Evolutionary conservation across 2,797 vertebrate genomes (phyloP), one percentile per base, ranked within the genome.

Genomic region (Brotula barbata): DNA sequence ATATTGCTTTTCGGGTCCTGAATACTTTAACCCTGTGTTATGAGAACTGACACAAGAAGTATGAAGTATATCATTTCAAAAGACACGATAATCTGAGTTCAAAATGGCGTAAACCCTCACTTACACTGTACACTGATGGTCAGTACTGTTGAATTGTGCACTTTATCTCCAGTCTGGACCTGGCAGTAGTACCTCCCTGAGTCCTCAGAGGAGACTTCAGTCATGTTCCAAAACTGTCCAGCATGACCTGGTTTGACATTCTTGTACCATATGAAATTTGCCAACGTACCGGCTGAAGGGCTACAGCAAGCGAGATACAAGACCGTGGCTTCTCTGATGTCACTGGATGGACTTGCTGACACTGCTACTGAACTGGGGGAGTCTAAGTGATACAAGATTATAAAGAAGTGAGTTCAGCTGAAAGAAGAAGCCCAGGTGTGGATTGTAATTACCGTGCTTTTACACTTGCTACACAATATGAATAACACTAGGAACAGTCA

Each of bases 151-250:
- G 85, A 88, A 25, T 33, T 85, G 22, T 73, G 53, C n/a, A 50
- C 53, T 28, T 41, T 11, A 3, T 81, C 75, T 56, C 51, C 55
- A 9, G 67, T 77, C 42, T 68, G 62, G 4, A 80, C 64, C 69
- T 87, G 77, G 59, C 87, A 89, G 64, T 61, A 76, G 67, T 82
- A 89, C 46, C 52, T 75, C 6, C 85, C 85, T 13, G 83, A 78
- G 41, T 75, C 48, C 3, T 53, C 42, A 8, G 61, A 47, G 5
- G 58, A 56, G 15, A 80, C 65, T 19, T 64, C 8, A 1, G 4
- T 25, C 50, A 83, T 66, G 31, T 13, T 59, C 85, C 81, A 84
- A 58, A 78, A 52, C 41, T 59, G 73, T 19, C 77, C 85, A 10
- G 0, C 28, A 25, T 75, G 58, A 0, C 14, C 15, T 2, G 16